Evolutionary conservation across 2,888 invertebrate genomes (phyloP), one percentile per base, ranked within the genome.

Genomic region (Plebejus argus): DNA sequence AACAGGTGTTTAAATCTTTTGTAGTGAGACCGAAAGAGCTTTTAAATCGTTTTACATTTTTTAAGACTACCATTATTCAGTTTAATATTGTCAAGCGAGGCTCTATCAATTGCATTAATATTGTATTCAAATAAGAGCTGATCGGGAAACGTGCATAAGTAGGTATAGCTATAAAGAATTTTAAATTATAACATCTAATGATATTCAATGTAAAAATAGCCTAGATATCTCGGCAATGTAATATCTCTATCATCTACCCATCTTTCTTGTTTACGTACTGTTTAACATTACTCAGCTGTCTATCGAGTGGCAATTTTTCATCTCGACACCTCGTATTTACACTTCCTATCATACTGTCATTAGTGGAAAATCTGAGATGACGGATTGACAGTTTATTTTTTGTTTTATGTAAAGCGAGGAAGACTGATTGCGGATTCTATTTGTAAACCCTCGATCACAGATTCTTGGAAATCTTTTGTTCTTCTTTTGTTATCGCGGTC

Each of bases 271-370:
- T 66, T 66, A 66, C 66, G 12, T 61, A 23, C 66, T 66, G 66
- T 66, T 66, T 15, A 28, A 33, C 66, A 18, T 66, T 33, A 15
- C 66, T 66, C 66, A 15, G 28, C 15, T 33, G 66, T 28, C 28
- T 66, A 66, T 66, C 66, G 66, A 18, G 66, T 66, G 66, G 28
- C 66, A 66, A 66, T 66, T 66, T 66, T 66, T 66, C 66, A 66
- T 66, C 66, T 33, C 66, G 66, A 66, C 66, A 18, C 66, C 18
- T 66, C 15, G 28, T 66, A 66, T 66, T 66, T 66, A 66, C 66
- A 66, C 66, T 66, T 66, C 28, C 28, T 66, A 66, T 66, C 66
- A 53, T 53, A 53, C 53, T 66, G 66, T 33, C 18, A 66, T 66
- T 66, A 66, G 66, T 7, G 66, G 66, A 66, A 66, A 66, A 66